These are phyloP conservation scores for Acrocyrtus sp. DNA, from an alignment of 2,888 invertebrate genomes.

Conservation along the genomic window DNA sequence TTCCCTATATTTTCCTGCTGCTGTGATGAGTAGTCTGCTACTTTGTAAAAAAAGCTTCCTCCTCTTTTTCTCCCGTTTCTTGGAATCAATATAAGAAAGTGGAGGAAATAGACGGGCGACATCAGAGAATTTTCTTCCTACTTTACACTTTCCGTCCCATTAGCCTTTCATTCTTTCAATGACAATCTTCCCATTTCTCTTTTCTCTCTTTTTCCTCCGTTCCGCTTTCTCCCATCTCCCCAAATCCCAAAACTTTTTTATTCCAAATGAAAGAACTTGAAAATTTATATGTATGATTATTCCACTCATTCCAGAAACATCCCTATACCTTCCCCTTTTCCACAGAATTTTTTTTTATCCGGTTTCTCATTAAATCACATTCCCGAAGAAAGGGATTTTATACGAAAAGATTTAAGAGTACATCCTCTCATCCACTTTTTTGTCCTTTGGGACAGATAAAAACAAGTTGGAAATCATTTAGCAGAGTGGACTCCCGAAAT, in stretches of 20 bases:
- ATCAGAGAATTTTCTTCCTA: conserved; percentile 5
- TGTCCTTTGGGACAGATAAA: neutral
- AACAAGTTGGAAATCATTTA: too few relatives aligned
- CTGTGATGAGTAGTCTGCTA: too few relatives aligned
- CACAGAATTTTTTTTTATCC: too few relatives aligned
- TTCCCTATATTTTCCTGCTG: too few relatives aligned
- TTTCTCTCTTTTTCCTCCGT: neutral
- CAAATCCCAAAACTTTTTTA: neutral
- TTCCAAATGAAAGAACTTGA: neutral
- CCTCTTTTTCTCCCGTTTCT: neutral
- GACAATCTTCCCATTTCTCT: conserved; percentile 35
- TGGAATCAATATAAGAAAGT: neutral
- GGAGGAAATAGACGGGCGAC: neutral
- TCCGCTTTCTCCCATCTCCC: neutral
- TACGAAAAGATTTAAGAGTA: neutral
- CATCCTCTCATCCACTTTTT: neutral
- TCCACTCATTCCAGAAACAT: too few relatives aligned
- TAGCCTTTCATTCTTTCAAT: conserved; percentile 40
- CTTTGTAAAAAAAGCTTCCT: too few relatives aligned
- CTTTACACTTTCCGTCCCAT: conserved; percentile 34
- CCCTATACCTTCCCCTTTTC: too few relatives aligned
- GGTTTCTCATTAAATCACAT: conserved; percentile 23
- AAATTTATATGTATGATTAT: neutral
- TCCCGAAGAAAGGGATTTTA: neutral
- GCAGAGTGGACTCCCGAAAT: too few relatives aligned